A percentile compares a stretch with the other conserved stretches of the same genome.
Evolutionary conservation across 1,140 invertebrate species (phyloP).

Genomic region (Platyura marginata): DNA sequence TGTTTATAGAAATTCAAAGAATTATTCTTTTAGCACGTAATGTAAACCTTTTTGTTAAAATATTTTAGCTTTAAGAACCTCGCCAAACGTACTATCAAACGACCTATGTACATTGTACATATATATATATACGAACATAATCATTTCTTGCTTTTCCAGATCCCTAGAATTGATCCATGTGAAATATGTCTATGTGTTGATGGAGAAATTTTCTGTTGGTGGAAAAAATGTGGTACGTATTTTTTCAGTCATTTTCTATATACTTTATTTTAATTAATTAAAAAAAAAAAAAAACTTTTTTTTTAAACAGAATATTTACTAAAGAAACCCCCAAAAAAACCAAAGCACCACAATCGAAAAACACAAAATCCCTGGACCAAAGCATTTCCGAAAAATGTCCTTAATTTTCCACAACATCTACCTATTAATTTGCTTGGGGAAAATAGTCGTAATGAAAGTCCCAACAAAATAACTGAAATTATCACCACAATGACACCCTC

Average conservation of each 20-base stretch:
- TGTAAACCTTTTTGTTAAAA: no score
- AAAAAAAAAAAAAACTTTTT: no score
- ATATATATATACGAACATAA: no score
- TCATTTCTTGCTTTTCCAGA: no score
- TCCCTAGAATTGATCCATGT: slow-evolving; percentile 35
- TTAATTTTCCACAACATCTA: neutral
- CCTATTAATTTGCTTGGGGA: neutral
- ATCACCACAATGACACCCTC: neutral
- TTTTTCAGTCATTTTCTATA: no score
- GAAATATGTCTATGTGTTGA: slow-evolving; percentile 51
- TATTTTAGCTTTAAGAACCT: no score
- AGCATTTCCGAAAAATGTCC: neutral
- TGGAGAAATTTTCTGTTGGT: slow-evolving; percentile 56
- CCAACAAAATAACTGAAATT: neutral
- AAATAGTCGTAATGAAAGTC: neutral
- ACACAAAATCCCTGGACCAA: neutral
- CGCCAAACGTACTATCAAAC: no score
- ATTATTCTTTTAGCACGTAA: no score
- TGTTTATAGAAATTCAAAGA: no score
- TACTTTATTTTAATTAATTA: no score
- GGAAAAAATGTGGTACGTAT: slow-evolving; percentile 39
- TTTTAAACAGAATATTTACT: neutral
- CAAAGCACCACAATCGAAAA: neutral
- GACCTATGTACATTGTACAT: no score
- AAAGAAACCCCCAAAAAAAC: neutral